Conservation (phyloP, 2,113 vertebrate genomes). For the Poecilia latipinna region DNA sequence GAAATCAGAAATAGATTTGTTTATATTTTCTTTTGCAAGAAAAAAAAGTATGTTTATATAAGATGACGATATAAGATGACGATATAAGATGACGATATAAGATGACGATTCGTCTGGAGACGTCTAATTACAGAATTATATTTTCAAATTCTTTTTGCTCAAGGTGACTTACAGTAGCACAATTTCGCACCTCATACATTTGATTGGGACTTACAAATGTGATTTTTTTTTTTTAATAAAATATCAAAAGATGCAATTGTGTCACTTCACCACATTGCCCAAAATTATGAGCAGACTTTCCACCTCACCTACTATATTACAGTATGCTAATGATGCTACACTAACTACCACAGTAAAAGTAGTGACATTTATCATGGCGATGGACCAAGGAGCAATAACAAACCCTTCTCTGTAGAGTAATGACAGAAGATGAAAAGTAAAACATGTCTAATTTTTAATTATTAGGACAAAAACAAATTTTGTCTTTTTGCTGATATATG, state of each 20-base stretch:
- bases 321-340: slow-evolving; percentile 61
- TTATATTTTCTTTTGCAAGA: too few relatives aligned
- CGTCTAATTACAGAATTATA: slow-evolving; percentile 51
- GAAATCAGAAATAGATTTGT: neutral
- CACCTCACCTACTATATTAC: slow-evolving; percentile 38
- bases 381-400: slow-evolving; percentile 52
- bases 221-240: slow-evolving; percentile 52
- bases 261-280: slow-evolving; percentile 42
- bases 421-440: slow-evolving; percentile 22
- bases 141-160: slow-evolving; percentile 20
- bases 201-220: slow-evolving; percentile 34
- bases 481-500: neutral
- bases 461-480: too few relatives aligned
- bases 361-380: slow-evolving; percentile 56
- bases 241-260: slow-evolving; percentile 63
- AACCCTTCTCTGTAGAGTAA: slow-evolving; percentile 43
- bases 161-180: slow-evolving; percentile 57
- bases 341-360: slow-evolving; percentile 61
- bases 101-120: slow-evolving; percentile 31
- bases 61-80: slow-evolving; percentile 32
- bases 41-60: slow-evolving; percentile 20
- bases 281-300: slow-evolving; percentile 40
- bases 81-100: slow-evolving; percentile 25
- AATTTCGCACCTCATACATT: slow-evolving; percentile 53
- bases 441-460: neutral